phyloP scores from a whole-genome alignment of 2,797 vertebrate species.

The Periparus ater region DNA sequence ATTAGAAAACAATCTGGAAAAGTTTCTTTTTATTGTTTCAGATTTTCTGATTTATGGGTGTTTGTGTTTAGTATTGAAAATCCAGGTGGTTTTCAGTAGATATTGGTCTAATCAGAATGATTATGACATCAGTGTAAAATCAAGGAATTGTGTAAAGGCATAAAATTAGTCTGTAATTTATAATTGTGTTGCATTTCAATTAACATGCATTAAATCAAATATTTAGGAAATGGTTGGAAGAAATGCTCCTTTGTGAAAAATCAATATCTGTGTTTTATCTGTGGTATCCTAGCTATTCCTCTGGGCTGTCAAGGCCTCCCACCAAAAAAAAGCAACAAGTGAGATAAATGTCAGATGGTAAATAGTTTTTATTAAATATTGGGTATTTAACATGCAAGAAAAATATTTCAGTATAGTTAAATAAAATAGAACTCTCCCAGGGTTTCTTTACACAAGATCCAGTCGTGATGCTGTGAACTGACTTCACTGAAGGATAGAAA shows the following conservation, averaged over 20 bases:
- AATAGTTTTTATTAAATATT: background rate
- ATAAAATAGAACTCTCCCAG: background rate
- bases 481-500: background rate
- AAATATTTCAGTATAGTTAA: background rate
- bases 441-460: background rate
- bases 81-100: background rate
- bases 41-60: background rate
- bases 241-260: slow-evolving; percentile 1
- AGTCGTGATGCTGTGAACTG: background rate
- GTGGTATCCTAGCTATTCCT: background rate
- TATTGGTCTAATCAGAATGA: background rate
- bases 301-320: background rate
- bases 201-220: background rate
- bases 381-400: background rate
- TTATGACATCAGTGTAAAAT: background rate
- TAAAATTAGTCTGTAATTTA: background rate
- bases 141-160: background rate
- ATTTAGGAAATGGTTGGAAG: background rate
- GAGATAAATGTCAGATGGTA: background rate
- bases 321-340: background rate
- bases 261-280: background rate
- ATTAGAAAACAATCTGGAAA: background rate
- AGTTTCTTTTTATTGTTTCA: background rate
- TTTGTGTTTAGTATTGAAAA: background rate
- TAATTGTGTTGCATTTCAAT: background rate